Base-by-base conservation (phyloP, 1,140 invertebrate genomes). In the Rhyacophila brunnea region DNA sequence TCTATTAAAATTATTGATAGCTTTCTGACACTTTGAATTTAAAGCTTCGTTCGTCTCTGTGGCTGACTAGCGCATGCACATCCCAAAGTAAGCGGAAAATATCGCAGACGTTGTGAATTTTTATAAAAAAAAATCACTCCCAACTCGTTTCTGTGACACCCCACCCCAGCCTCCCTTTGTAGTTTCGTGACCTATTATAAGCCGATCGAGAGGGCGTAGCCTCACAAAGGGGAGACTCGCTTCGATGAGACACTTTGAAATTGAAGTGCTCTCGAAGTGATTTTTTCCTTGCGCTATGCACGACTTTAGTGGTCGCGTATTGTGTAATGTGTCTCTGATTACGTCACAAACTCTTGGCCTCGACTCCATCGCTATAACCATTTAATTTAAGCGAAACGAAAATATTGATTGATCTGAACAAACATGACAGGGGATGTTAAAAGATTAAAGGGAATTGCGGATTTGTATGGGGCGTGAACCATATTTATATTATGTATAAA, bases 61-160 rank as follows among this genome's bases (percentile, higher is more conserved):
- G n/a, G 9, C 23, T 28, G 23, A 28, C 3, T 28, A 3, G 23
- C 9, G 23, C 23, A 28, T 28, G 23, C 23, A 28, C 23, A 28
- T 28, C 23, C 23, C 23, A 28, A 58, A 64, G 62, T 64, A 52
- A 64, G 62, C 62, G 62, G 43, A 56, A 54, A 64, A 64, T 58
- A 59, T 59, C 48, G 62, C 62, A 51, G 35, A 59, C 57, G 45
- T 56, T 40, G 34, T 42, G 51, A 32, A 19, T 59, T 64, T 63
- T 18, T 18, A 34, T 28, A 28, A 28, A 28, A 28, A 28, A 50
- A 55, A 55, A 48, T 36, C 36, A 18, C 23, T 13, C 36, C 46
- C 47, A n/a, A 32, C 36, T 15, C 19, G 34, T 11, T 28, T 28
- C 23, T 9, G 23, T 28, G 4, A 28, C 23, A 28, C 23, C 2